phyloP scores from a whole-genome alignment of 2,113 vertebrate genomes.

The Balaeniceps rex region DNA sequence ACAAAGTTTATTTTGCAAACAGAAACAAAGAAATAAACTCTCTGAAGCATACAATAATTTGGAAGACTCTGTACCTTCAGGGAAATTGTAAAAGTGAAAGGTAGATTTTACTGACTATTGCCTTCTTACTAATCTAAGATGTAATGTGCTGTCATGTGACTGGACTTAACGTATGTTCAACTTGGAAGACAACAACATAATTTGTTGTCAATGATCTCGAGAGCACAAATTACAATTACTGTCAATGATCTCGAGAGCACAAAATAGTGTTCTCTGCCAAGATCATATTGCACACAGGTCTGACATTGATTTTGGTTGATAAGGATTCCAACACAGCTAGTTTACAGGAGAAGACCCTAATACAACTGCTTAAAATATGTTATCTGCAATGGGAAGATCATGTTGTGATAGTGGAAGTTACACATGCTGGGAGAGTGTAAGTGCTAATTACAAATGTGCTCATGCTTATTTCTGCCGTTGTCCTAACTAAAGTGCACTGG shows the following conservation, averaged over 20 bases:
- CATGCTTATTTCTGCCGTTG: background rate
- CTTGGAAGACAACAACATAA: background rate
- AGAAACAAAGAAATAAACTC: background rate
- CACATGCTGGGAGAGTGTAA: background rate
- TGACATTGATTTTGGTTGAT: background rate
- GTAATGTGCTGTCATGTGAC: background rate
- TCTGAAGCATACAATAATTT: background rate
- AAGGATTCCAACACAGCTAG: background rate
- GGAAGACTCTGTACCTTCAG: background rate
- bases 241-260: background rate
- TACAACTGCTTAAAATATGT: background rate
- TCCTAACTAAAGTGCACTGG: background rate
- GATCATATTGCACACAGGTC: background rate
- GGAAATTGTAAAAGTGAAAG: background rate
- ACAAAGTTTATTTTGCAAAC: background rate
- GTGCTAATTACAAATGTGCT: background rate
- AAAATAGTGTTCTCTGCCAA: background rate
- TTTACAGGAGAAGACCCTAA: background rate
- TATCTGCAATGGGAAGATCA: background rate
- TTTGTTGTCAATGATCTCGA: background rate
- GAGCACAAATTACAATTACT: too few species aligned
- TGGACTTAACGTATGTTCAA: rapidly evolving
- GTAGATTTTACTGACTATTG: background rate
- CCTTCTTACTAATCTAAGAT: background rate
- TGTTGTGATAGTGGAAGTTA: background rate